Conservation (phyloP, 1,140 invertebrate species). For the Drosophila saltans region DNA sequence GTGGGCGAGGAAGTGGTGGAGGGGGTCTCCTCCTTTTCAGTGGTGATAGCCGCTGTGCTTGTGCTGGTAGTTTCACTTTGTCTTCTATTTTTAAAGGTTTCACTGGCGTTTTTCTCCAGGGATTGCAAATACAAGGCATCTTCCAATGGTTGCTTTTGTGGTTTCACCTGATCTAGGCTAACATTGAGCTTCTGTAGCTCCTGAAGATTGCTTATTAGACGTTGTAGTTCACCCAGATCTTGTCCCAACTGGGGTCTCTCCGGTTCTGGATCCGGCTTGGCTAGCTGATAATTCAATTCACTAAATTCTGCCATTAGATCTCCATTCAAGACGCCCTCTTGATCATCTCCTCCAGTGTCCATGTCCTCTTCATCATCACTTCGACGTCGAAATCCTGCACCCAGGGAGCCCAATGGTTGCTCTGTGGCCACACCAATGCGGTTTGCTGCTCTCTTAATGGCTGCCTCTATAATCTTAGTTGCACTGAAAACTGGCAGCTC, state of each 20-base stretch:
- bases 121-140: conserved; percentile 69
- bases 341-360: conserved; percentile 3
- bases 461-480: conserved; percentile 78
- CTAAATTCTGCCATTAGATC: conserved; percentile 79
- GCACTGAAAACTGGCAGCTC: conserved; percentile 77
- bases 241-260: conserved; percentile 22
- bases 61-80: conserved; percentile 52
- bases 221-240: conserved; percentile 69
- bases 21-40: conserved; percentile 4
- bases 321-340: conserved; percentile 57
- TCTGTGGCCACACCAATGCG: conserved; percentile 76
- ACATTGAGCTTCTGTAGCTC: conserved; percentile 83
- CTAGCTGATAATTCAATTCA: conserved; percentile 76
- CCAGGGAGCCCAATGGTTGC: conserved; percentile 40
- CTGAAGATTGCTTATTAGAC: conserved; percentile 78
- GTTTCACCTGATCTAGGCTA: conserved; percentile 73
- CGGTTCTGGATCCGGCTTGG: conserved; percentile 52
- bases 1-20: conserved; percentile 55
- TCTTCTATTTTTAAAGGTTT: conserved; percentile 55
- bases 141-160: conserved; percentile 21
- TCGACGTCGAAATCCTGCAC: conserved; percentile 61
- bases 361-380: conserved; percentile 52
- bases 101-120: conserved; percentile 40
- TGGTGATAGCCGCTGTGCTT: neutral
- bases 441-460: conserved; percentile 76